Base-by-base conservation (phyloP, 2,113 vertebrate genomes). In the Lipophrys pholis region DNA sequence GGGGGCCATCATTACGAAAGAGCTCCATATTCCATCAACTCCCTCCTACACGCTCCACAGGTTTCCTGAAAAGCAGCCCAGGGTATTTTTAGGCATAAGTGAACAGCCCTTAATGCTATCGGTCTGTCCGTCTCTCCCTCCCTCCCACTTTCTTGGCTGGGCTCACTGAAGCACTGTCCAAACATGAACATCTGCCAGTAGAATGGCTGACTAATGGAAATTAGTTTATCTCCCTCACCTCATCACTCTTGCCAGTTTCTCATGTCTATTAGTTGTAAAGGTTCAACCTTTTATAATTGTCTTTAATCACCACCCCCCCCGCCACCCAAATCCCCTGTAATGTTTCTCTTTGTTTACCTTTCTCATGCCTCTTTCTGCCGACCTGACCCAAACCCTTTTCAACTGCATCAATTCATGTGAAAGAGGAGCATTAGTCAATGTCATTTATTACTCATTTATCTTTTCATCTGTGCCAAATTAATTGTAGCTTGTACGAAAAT, bases 41-140 rank as follows among this genome's bases (percentile, higher is more conserved):
- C 36, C 53, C 72, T 72, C 81, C 88, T 61, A 84, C 86, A 66
- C 76, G 81, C 73, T 63, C 79, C 41, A 11, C 76, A 66, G 74
- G 83, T 85, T 91, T 82, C 80, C 83, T 86, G 70, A 89, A 87
- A 83, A 83, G 77, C 66, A 71, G 53, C 63, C 69, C 0, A 0
- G 14, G 53, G 68, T 83, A 80, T 82, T 78, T 87, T 80, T 84
- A 80, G 65, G 8, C 57, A 51, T 68, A 46, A 80, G 68, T 84
- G 77, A 86, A 73, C 40, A 68, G 69, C 49, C 72, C 48, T 76
- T 16, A 5, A 30, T 0, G 7, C 57, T 58, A 56, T 73, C 70
- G 68, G 62, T 17, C 48, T 60, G 52, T 68, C 62, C 48, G 50
- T 58, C 40, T 15, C 48, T 49, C 17, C 21, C 71, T 50, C 54